These are phyloP conservation scores for Choreutis nemorana DNA, from an alignment of 2,888 invertebrate genomes.

Conservation along the genomic window DNA sequence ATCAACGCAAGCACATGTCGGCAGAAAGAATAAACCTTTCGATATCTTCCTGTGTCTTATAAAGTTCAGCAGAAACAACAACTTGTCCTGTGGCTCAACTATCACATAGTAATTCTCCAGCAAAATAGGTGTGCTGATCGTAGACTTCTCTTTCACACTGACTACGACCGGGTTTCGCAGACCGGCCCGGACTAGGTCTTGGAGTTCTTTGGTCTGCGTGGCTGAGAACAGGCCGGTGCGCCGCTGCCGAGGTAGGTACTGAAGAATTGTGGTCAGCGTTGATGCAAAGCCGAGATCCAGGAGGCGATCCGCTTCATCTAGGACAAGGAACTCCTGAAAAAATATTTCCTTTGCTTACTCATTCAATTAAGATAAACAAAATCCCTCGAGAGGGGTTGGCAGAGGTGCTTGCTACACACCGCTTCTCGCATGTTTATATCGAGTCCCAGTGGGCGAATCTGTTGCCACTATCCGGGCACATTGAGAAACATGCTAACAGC, in stretches of 20 bases:
- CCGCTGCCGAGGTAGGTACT: constrained; percentile 90
- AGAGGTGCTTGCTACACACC: background rate
- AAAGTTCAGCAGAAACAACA: constrained; percentile 81
- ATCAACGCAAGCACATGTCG: constrained; percentile 96
- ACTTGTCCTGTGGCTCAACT: constrained; percentile 80
- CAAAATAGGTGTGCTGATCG: constrained; percentile 74
- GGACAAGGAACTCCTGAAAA: constrained; percentile 83
- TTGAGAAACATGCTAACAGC: too few species aligned
- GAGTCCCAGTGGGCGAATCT: too few species aligned
- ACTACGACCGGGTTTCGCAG: constrained; percentile 92
- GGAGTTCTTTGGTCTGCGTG: constrained; percentile 94
- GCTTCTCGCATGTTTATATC: too few species aligned
- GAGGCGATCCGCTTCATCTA: constrained; percentile 97
- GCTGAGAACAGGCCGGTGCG: constrained; percentile 99
- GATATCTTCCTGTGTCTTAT: constrained; percentile 64
- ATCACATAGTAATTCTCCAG: constrained; percentile 83
- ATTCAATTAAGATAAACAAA: too few species aligned
- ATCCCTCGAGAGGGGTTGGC: too few species aligned
- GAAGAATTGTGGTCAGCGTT: constrained; percentile 86
- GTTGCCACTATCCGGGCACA: too few species aligned
- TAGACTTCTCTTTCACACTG: constrained; percentile 86
- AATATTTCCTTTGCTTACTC: constrained; percentile 2
- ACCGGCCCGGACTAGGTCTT: constrained; percentile 91
- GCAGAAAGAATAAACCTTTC: constrained; percentile 85
- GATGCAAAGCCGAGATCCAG: constrained; percentile 91